Conservation (phyloP, 2,797 vertebrate species). For the Malurus splendens region DNA sequence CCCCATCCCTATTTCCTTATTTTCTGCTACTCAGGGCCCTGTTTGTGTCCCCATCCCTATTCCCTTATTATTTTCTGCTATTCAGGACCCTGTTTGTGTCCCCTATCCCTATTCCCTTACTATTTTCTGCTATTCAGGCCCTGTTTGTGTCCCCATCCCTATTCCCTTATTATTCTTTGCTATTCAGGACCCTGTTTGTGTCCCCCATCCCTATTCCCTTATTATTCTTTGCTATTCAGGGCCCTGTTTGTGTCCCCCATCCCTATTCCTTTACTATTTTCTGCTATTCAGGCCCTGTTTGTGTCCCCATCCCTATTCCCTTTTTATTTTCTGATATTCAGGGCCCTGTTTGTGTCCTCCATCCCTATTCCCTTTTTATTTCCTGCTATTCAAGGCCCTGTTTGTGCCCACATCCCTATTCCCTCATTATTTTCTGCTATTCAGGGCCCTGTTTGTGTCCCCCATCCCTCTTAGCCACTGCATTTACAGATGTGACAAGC, state of each 20-base stretch:
- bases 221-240: not conserved
- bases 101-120: no score
- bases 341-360: not conserved
- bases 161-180: not conserved
- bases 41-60: not conserved
- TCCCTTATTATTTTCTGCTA: not conserved
- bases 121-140: not conserved
- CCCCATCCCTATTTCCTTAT: no score
- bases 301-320: not conserved
- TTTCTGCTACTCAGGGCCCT: not conserved
- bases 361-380: no score
- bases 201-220: no score
- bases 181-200: not conserved
- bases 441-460: not conserved
- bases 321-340: not conserved
- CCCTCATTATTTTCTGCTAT: not conserved
- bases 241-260: not conserved
- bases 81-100: not conserved
- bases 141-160: not conserved
- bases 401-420: no score
- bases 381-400: not conserved
- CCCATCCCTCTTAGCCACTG: not conserved
- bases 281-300: not conserved
- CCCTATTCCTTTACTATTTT: no score
- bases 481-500: not conserved